Evolutionary conservation across 2,888 invertebrate species (phyloP).

Genomic region (Drosophila longiperda): DNA sequence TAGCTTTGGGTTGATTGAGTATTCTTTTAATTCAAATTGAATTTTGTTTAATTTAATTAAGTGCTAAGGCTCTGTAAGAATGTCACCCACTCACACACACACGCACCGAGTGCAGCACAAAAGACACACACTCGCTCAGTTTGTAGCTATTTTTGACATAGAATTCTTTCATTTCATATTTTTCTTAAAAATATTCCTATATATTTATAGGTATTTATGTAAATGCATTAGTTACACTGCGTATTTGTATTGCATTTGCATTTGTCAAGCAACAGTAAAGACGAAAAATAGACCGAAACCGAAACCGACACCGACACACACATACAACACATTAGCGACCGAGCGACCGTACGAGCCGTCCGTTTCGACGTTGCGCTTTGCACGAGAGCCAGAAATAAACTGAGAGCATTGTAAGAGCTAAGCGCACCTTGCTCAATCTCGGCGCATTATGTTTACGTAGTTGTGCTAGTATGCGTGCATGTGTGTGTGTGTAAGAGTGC

Average conservation of each 20-base stretch:
- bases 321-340: slow-evolving; percentile 51
- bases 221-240: slow-evolving; percentile 56
- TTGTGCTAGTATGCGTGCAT: slow-evolving; percentile 8
- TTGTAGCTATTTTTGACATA: slow-evolving; percentile 47
- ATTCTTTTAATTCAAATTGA: slow-evolving; percentile 38
- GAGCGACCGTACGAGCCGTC: slow-evolving; percentile 61
- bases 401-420: slow-evolving; percentile 73
- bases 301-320: slow-evolving; percentile 58
- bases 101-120: slow-evolving; percentile 26
- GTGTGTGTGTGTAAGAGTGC: slow-evolving; percentile 17
- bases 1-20: slow-evolving; percentile 37
- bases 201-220: slow-evolving; percentile 14
- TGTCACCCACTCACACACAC: slow-evolving; percentile 42
- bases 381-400: slow-evolving; percentile 83
- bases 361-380: slow-evolving; percentile 77
- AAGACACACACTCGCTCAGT: slow-evolving; percentile 19
- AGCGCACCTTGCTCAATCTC: slow-evolving; percentile 80
- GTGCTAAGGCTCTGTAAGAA: slow-evolving; percentile 45
- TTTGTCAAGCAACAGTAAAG: slow-evolving; percentile 52
- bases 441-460: slow-evolving; percentile 59
- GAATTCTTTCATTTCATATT: slow-evolving; percentile 30
- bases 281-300: slow-evolving; percentile 52
- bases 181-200: slow-evolving; percentile 28
- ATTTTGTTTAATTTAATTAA: slow-evolving; percentile 59
- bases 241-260: slow-evolving; percentile 52